phyloP scores from a whole-genome alignment of 2,888 invertebrate genomes.

The Zeuzera pyrina region DNA sequence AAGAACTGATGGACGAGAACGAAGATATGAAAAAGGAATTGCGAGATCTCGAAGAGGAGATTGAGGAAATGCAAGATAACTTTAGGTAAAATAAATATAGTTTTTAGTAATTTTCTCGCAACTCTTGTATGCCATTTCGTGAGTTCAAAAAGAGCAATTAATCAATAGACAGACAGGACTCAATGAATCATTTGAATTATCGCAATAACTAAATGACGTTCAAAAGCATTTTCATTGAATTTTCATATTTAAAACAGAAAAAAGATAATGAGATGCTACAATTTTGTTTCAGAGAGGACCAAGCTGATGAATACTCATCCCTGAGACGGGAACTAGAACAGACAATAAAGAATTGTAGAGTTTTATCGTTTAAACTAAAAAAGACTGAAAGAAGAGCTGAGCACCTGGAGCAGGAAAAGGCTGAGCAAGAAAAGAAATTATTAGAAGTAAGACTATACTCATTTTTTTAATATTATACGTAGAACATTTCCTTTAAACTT shows the following conservation, averaged over 20 bases:
- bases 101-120: no score
- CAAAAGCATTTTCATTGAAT: no score
- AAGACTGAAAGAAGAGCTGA: constrained; percentile 94
- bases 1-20: constrained; percentile 96
- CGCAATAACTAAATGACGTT: no score
- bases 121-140: no score
- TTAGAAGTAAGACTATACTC: constrained; percentile 46
- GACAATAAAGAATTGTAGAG: constrained; percentile 97
- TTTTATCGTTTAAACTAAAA: constrained; percentile 96
- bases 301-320: constrained; percentile 95
- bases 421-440: constrained; percentile 79
- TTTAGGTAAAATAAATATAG: constrained; percentile 81
- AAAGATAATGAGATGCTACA: no score
- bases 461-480: not conserved
- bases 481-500: not conserved
- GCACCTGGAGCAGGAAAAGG: constrained; percentile 89
- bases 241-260: no score
- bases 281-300: constrained; percentile 85
- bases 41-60: constrained; percentile 94
- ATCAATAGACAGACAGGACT: not conserved
- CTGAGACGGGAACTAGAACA: constrained; percentile 96
- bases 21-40: constrained; percentile 95
- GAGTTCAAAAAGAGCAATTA: no score
- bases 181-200: constrained; percentile 7
- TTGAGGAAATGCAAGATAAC: constrained; percentile 99